Conservation (phyloP, 2,113 vertebrate genomes). For the Micromys minutus region DNA sequence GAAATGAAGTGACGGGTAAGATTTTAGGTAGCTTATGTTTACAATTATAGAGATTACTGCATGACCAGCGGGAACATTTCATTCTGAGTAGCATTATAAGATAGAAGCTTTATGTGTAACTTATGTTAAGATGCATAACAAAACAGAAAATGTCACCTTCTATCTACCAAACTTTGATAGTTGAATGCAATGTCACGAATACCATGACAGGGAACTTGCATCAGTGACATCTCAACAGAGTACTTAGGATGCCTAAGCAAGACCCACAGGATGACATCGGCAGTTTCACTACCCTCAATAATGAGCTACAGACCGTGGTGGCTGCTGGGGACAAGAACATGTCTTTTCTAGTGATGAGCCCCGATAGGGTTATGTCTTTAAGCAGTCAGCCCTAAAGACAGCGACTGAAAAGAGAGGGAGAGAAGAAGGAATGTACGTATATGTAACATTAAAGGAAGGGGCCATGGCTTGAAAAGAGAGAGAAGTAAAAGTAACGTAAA, state of each 20-base stretch:
- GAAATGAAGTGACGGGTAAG: neutral
- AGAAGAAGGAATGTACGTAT: neutral
- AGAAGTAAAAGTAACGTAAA: neutral
- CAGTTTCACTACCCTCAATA: neutral
- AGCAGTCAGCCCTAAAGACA: neutral
- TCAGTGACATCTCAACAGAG: neutral
- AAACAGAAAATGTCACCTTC: neutral
- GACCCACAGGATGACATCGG: neutral
- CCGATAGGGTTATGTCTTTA: neutral
- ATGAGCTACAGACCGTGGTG: neutral
- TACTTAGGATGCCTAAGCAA: neutral
- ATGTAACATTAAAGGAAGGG: neutral
- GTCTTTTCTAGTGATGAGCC: neutral
- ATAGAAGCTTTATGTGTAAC: neutral
- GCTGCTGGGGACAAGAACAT: neutral
- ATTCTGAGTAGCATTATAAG: slow-evolving; percentile 28
- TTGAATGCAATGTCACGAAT: slow-evolving; percentile 45
- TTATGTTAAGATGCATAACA: neutral
- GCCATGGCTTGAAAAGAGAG: neutral
- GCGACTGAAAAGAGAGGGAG: neutral
- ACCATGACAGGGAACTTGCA: neutral
- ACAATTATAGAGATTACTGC: neutral
- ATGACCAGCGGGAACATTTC: slow-evolving; percentile 15
- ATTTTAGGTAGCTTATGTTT: neutral
- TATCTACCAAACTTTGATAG: neutral